phyloP scores from a whole-genome alignment of 2,113 vertebrate genomes.

The cat (Felis catus) region F.catus_Fca126_mat1.0 CM031420.1:773001-773500 shows the following conservation, averaged over 20 bases:
- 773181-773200: background rate
- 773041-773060: background rate
- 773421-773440: background rate
- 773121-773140: background rate
- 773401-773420: background rate
- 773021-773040: background rate
- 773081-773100: background rate
- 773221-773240: background rate
- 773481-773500: background rate
- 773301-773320: background rate
- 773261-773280: background rate
- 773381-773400: background rate
- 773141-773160: background rate
- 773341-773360: background rate
- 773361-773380: rapidly evolving
- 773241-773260: rapidly evolving
- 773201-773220: too few relatives aligned
- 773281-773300: background rate
- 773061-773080: background rate
- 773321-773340: too few relatives aligned
- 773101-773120: background rate
- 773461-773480: background rate
- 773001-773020: background rate
- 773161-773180: background rate
- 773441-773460: too few relatives aligned